Base-by-base conservation (phyloP, 64 coral and sea anemone genomes). In the Pachyseris speciosa region DNA sequence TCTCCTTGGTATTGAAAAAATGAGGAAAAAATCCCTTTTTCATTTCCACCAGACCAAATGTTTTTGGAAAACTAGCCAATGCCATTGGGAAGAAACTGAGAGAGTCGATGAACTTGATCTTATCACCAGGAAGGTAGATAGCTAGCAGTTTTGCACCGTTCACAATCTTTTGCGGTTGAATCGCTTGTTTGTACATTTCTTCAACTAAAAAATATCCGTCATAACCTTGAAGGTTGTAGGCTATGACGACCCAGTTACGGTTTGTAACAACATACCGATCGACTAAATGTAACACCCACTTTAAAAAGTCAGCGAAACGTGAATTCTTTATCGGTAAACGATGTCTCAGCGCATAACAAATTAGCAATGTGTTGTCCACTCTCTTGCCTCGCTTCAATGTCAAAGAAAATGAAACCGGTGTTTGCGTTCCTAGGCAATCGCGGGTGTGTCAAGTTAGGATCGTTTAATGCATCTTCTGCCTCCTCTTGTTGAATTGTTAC, bases 1-100 rank as follows among this genome's bases (percentile, higher is more conserved):
- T 36, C 2, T 8, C 78, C 13, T 15, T 20, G 8, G 78, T 83
- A 13, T 83, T 83, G 4, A 83, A 83, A 39, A 83, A 63, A 37
- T 83, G 78, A 1, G 78, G 53, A 7, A 64, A 83, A 36, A 37
- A 61, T 4, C 78, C 78, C 51, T 83, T 83, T 7, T 79, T 79
- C 17, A 63, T 10, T 31, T 59, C 30, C 2, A 11, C 29, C 9
- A 83, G 26, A 0, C 52, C 78, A 59, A 81, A 36, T 27, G 29
- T 60, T 22, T 81, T 37, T 7, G 48, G 28, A 61, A 83, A 37
- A 10, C 25, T 11, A 25, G 74, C 38, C 12, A 80, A 13, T 0
- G 50, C 1, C 49, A 80, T 53, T 29, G 45, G 47, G 0, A 80
- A 15, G 13, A 80, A 80, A 19, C 37, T 34, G 9, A 80, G 17